Evolutionary conservation across 2,113 vertebrate species (phyloP).

Genomic region (Sigmodon hispidus): DNA sequence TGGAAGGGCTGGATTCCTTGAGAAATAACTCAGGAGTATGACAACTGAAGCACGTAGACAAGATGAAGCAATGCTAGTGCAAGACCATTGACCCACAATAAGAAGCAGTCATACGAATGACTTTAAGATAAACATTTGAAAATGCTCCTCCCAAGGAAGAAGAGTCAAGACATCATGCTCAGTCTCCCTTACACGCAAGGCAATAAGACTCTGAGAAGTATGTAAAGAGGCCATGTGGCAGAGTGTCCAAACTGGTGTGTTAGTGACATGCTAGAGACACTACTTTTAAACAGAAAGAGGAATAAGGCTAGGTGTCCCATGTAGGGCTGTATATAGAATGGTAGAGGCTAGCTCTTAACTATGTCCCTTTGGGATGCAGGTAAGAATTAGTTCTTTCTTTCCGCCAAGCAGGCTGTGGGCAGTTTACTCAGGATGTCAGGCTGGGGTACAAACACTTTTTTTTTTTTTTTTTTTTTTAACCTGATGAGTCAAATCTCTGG

Average conservation of each 20-base stretch:
- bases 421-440: background rate
- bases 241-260: background rate
- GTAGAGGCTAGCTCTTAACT: background rate
- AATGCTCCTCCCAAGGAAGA: background rate
- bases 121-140: constrained; percentile 8
- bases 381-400: background rate
- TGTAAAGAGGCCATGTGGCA: background rate
- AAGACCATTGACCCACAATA: background rate
- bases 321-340: background rate
- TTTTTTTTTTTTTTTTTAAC: background rate
- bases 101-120: background rate
- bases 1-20: background rate
- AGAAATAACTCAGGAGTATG: background rate
- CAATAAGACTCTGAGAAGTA: background rate
- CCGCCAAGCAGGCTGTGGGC: background rate
- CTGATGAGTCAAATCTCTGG: background rate
- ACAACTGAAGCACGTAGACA: background rate
- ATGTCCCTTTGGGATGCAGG: background rate
- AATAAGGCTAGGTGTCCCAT: accelerated
- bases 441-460: background rate
- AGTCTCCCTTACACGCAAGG: background rate
- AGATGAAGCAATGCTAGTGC: background rate
- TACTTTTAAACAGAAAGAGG: background rate
- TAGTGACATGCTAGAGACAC: background rate
- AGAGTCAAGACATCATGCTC: background rate